Evolutionary conservation across 2,888 invertebrate genomes (phyloP).

Genomic region (Cremastinae sp.): DNA sequence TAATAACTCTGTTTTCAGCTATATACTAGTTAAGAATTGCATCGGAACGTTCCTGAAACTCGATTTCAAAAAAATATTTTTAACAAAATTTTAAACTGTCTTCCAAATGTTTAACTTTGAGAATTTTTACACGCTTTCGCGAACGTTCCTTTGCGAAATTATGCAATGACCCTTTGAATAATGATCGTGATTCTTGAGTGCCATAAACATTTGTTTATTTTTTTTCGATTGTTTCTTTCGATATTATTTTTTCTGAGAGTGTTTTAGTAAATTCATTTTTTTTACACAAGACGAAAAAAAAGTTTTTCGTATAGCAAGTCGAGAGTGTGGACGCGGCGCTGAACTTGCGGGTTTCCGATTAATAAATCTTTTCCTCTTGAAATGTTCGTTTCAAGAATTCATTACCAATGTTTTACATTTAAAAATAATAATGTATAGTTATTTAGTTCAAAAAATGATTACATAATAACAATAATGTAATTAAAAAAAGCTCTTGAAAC

Average conservation of each 20-base stretch:
- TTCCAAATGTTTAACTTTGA: too few species aligned
- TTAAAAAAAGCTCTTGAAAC: constrained; percentile 38
- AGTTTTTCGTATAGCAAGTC: constrained; percentile 29
- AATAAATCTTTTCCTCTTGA: constrained; percentile 4
- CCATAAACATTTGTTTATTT: constrained; percentile 41
- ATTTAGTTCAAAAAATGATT: neutral
- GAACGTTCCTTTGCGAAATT: constrained; percentile 31
- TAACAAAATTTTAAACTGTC: too few species aligned
- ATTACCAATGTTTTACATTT: neutral
- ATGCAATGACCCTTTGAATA: constrained; percentile 17
- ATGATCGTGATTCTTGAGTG: constrained; percentile 56
- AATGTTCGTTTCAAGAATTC: constrained; percentile 48
- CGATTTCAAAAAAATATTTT: too few species aligned
- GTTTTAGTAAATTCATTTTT: neutral
- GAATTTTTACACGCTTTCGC: constrained; percentile 8
- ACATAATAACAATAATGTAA: neutral
- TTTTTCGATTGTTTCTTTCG: neutral
- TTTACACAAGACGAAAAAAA: constrained; percentile 13
- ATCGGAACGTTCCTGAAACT: too few species aligned
- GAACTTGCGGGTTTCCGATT: constrained; percentile 51
- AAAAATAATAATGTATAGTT: neutral
- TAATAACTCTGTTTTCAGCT: too few species aligned
- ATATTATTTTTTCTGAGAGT: constrained; percentile 6
- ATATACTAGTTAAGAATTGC: neutral
- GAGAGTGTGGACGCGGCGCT: constrained; percentile 61